Evolutionary conservation across 1,140 invertebrate species (phyloP), one percentile per base, ranked within the genome.

Genomic region (Dendrolimus kikuchii): DNA sequence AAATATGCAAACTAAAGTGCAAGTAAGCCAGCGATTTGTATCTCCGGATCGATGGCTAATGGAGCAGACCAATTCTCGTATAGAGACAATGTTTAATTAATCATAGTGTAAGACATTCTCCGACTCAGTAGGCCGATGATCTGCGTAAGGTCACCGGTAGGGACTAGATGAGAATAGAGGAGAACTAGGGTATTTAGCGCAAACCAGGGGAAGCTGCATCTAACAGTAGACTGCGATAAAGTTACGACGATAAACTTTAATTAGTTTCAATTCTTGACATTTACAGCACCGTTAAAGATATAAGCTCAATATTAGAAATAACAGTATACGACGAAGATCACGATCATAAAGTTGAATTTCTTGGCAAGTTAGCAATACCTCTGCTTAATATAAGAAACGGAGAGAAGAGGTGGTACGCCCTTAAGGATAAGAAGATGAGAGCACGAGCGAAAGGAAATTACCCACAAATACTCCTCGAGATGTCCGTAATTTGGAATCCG

Each of bases 271-370:
- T 46, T 2, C 23, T 10, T 5, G 45, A 7, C 8, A 9, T 48
- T 88, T 90, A 46, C 84, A 98, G 96, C 77, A 95, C 97, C 80
- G 94, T 99, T 0, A 98, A 98, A 77, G 99, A 99, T 79, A 98
- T 99, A 49, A 98, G 99, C 68, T 96, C 96, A 41, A 92, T 97
- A 23, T 84, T 99, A 48, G 98, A 99, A 80, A 89, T 99, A n/a
- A 99, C 98, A 0, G 96, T 99, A 0, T 99, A 95, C 79, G 99
- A 99, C 77, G 98, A 99, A 87, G 98, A 99, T 87, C 90, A 96
- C 56, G 97, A 99, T 81, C 98, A 99, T 77, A 98, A 98, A 85
- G 95, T 97, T 0, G 98, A 99, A 84, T 99, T 99, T 84, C 88
- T 99, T 1, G 98, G 98, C 5, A 98, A 96, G 87, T 88, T 99